Conservation (phyloP, 1,140 invertebrate genomes). For the Drosophila pseudoananassae region DNA sequence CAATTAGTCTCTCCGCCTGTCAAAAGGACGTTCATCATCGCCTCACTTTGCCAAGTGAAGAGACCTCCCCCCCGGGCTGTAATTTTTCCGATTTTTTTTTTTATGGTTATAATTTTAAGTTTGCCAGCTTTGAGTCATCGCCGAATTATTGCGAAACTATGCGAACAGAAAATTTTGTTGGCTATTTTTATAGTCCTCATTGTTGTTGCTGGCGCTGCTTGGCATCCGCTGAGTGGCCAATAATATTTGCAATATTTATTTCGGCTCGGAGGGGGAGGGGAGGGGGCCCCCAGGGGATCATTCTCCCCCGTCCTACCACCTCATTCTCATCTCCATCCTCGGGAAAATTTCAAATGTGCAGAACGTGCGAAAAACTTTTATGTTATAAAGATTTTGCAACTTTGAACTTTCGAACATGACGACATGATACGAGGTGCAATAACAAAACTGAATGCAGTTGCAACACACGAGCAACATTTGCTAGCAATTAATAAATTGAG, state of each 20-base stretch:
- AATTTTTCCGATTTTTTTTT: constrained; percentile 50
- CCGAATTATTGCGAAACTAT: constrained; percentile 79
- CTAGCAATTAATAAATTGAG: constrained; percentile 76
- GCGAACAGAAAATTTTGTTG: constrained; percentile 51
- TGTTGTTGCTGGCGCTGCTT: constrained; percentile 40
- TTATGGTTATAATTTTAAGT: constrained; percentile 67
- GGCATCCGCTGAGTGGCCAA: constrained; percentile 79
- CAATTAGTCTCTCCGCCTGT: constrained; percentile 4
- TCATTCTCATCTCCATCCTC: not conserved
- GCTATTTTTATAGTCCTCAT: constrained; percentile 51
- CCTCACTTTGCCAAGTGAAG: constrained; percentile 10
- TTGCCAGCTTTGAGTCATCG: constrained; percentile 72
- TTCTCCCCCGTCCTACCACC: constrained; percentile 7
- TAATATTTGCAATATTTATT: constrained; percentile 82
- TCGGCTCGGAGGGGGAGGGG: constrained; percentile 9
- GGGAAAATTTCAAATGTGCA: constrained; percentile 28
- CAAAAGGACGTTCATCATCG: constrained; percentile 22
- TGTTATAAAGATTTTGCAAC: constrained; percentile 71
- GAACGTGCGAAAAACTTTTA: constrained; percentile 81
- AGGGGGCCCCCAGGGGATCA: not conserved
- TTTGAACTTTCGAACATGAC: constrained; percentile 76
- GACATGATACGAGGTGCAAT: constrained; percentile 50
- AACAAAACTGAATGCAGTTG: constrained; percentile 29
- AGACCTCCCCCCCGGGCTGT: not conserved
- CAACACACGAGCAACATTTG: constrained; percentile 73